Percentiles rank a stretch among this genome's conserved stretches.
phyloP scores from a whole-genome alignment of 2,113 vertebrate species.

The Erythrolamprus reginae region DNA sequence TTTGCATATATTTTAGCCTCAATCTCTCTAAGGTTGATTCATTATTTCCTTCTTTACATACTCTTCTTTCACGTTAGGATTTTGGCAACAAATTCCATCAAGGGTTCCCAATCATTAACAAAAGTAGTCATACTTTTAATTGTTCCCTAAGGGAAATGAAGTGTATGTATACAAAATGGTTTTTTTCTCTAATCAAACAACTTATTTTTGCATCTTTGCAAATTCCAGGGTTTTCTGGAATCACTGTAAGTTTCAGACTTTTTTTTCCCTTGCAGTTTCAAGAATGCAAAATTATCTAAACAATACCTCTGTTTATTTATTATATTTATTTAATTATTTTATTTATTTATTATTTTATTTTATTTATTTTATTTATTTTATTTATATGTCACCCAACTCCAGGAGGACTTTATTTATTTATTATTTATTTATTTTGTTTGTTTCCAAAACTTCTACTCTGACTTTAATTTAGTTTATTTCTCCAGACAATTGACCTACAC shows the following conservation, averaged over 20 bases:
- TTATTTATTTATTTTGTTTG: neutral
- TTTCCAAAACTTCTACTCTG: neutral
- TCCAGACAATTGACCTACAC: neutral
- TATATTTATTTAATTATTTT: too few species aligned
- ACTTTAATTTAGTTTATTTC: neutral
- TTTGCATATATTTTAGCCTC: neutral
- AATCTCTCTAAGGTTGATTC: neutral
- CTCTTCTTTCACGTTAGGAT: neutral
- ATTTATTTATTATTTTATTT: too few species aligned
- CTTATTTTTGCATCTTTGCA: neutral
- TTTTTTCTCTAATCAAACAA: neutral
- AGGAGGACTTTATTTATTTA: too few species aligned
- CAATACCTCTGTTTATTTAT: too few species aligned
- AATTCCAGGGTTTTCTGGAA: neutral
- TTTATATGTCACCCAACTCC: too few species aligned
- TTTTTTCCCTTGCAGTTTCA: neutral
- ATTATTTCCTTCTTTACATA: neutral
- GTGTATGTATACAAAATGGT: neutral
- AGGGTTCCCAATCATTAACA: neutral
- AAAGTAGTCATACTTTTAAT: neutral
- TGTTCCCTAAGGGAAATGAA: too few species aligned
- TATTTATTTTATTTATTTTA: too few species aligned
- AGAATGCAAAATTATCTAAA: neutral
- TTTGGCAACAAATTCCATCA: neutral
- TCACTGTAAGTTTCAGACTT: neutral